phyloP scores from a whole-genome alignment of 92 coral and sea anemone species.

The Desmophyllum pertusum region DNA sequence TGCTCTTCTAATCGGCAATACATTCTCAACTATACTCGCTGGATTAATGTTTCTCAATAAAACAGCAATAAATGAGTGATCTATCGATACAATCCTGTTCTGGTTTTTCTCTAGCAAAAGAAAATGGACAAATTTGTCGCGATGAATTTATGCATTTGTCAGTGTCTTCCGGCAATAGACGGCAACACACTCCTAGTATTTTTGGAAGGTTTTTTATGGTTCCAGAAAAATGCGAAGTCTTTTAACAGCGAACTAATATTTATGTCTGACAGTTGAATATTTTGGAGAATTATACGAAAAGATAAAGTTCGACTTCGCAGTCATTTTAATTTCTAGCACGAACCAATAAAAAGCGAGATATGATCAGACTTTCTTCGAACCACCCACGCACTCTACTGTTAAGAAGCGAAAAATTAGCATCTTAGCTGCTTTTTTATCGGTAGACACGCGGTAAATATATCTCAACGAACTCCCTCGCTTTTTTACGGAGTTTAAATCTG shows the following conservation, averaged over 20 bases:
- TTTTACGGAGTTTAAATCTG: constrained; percentile 34
- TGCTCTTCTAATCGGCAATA: background rate
- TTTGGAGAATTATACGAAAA: constrained; percentile 34
- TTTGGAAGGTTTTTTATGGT: background rate
- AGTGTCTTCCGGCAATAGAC: constrained; percentile 6
- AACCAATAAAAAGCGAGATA: constrained; percentile 40
- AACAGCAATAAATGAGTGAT: background rate
- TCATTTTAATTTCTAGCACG: constrained; percentile 38
- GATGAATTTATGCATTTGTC: constrained; percentile 12
- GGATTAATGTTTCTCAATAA: background rate
- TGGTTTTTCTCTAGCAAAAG: background rate
- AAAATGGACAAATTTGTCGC: background rate
- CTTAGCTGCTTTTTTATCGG: constrained; percentile 48
- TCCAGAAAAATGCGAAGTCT: background rate
- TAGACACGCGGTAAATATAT: constrained; percentile 45
- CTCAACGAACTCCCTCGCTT: constrained; percentile 60
- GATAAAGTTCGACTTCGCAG: constrained; percentile 47
- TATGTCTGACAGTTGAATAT: constrained; percentile 45
- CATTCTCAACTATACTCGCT: background rate
- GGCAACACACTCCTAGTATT: constrained; percentile 4
- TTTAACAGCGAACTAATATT: constrained; percentile 1
- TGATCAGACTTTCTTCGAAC: constrained; percentile 33
- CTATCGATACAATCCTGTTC: background rate
- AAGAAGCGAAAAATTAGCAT: constrained; percentile 51
- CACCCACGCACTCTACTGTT: constrained; percentile 51